These are phyloP conservation scores for Cecidostiba fungosa DNA, from an alignment of 2,888 invertebrate species.

Conservation along the genomic window DNA sequence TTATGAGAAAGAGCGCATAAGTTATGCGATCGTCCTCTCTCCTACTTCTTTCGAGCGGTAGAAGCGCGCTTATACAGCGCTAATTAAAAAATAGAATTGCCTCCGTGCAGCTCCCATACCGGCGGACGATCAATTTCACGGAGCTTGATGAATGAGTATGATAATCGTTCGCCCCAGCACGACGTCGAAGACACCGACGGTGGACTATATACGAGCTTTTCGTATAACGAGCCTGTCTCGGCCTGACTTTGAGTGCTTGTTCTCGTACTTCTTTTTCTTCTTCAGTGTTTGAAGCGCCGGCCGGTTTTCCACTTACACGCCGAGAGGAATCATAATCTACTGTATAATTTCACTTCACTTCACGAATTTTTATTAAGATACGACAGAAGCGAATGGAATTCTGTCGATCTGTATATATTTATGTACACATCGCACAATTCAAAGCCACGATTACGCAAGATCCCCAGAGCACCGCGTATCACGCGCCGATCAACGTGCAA, in stretches of 20 bases:
- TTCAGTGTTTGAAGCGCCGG: not conserved
- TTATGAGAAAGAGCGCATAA: slow-evolving; percentile 52
- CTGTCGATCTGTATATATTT: too few relatives aligned
- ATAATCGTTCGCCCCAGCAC: slow-evolving; percentile 34
- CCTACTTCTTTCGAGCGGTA: not conserved
- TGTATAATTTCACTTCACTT: too few relatives aligned
- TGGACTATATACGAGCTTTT: slow-evolving; percentile 14
- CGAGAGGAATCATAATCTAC: not conserved
- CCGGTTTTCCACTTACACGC: not conserved
- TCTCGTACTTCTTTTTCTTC: not conserved
- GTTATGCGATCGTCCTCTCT: slow-evolving; percentile 38
- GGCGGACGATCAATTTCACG: slow-evolving; percentile 42
- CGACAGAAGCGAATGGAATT: not conserved
- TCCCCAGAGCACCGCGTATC: too few relatives aligned
- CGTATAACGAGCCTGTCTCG: slow-evolving; percentile 49
- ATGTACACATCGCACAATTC: not conserved
- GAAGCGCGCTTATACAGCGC: slow-evolving; percentile 21
- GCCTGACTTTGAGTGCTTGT: slow-evolving; percentile 38
- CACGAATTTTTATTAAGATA: too few relatives aligned
- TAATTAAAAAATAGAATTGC: slow-evolving; percentile 59
- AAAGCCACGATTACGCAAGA: not conserved
- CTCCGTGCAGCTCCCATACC: not conserved
- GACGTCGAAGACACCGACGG: slow-evolving; percentile 30
- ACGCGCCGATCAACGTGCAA: not conserved
- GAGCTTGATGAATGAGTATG: slow-evolving; percentile 55